These are phyloP conservation scores for Rhorus exstirpatorius DNA, from an alignment of 2,888 invertebrate genomes.

Conservation along the genomic window DNA sequence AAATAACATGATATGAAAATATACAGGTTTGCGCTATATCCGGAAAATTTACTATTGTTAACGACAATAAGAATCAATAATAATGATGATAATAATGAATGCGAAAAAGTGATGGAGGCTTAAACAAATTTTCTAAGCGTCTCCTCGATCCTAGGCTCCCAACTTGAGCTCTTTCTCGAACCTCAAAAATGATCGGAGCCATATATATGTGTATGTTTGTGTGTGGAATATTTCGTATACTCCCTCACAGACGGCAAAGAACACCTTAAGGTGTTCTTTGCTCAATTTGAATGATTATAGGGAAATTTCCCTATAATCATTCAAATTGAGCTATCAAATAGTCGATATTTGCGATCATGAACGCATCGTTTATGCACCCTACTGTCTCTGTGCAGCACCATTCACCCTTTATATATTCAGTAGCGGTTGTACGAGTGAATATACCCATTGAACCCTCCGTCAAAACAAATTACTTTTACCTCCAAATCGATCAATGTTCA, in stretches of 20 bases:
- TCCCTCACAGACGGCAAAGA: neutral
- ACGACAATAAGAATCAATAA: neutral
- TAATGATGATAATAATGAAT: too few relatives aligned
- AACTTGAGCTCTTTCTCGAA: constrained; percentile 21
- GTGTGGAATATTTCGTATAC: constrained; percentile 1
- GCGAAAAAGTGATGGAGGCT: neutral
- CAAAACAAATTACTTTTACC: neutral
- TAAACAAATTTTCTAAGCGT: neutral
- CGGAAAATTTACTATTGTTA: neutral
- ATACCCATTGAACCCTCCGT: neutral
- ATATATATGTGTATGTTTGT: neutral
- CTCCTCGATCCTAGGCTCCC: neutral
- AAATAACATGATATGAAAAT: neutral
- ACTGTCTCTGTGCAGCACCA: too few relatives aligned
- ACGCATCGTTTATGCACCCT: constrained; percentile 2
- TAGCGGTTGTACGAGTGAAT: neutral
- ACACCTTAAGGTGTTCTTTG: too few relatives aligned
- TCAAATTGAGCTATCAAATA: constrained; percentile 16
- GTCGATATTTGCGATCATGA: constrained; percentile 8
- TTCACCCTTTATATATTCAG: neutral
- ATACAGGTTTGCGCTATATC: neutral
- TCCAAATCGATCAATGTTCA: neutral
- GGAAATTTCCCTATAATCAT: constrained; percentile 17
- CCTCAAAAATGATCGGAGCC: constrained; percentile 15
- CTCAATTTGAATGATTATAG: too few relatives aligned